Conservation (phyloP, 35 echinoderm and acorn worm species). For the Diadema setosum region DNA sequence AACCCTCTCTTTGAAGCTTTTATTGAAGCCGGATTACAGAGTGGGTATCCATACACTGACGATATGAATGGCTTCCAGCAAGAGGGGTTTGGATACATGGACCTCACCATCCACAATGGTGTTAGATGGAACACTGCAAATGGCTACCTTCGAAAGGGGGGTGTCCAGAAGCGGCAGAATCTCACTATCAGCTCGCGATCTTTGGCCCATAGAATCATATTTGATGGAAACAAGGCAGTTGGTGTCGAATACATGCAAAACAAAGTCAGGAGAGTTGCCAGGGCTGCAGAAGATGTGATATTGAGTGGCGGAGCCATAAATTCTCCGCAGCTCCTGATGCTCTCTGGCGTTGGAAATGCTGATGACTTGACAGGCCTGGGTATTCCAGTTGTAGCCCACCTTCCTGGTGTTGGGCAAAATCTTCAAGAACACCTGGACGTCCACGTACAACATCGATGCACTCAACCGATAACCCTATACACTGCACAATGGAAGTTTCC, state of each 20-base stretch:
- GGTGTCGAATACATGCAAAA: conserved; percentile 67
- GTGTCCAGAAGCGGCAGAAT: conserved; percentile 59
- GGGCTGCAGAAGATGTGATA: conserved; percentile 80
- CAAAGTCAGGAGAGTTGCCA: not conserved
- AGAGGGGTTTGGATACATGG: conserved; percentile 99
- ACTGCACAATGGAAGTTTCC: conserved; percentile 98
- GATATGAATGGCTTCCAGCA: conserved; percentile 98
- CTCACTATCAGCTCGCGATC: conserved; percentile 47
- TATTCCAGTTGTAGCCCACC: conserved; percentile 78
- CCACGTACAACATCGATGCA: conserved; percentile 86
- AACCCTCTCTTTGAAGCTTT: conserved; percentile 93
- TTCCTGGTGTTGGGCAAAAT: conserved; percentile 92
- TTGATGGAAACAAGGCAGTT: conserved; percentile 69
- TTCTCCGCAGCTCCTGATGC: conserved; percentile 83
- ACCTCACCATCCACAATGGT: conserved; percentile 84
- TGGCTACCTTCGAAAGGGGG: conserved; percentile 75
- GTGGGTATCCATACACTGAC: conserved; percentile 78
- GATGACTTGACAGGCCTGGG: conserved; percentile 73
- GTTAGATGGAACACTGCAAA: conserved; percentile 86
- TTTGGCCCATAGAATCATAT: conserved; percentile 52
- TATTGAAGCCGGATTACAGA: conserved; percentile 80
- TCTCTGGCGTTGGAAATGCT: conserved; percentile 93
- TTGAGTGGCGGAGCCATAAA: conserved; percentile 87
- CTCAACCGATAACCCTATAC: conserved; percentile 83
- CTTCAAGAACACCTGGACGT: conserved; percentile 97